phyloP scores from a whole-genome alignment of 2,113 vertebrate species.

The Arvicanthis niloticus region DNA sequence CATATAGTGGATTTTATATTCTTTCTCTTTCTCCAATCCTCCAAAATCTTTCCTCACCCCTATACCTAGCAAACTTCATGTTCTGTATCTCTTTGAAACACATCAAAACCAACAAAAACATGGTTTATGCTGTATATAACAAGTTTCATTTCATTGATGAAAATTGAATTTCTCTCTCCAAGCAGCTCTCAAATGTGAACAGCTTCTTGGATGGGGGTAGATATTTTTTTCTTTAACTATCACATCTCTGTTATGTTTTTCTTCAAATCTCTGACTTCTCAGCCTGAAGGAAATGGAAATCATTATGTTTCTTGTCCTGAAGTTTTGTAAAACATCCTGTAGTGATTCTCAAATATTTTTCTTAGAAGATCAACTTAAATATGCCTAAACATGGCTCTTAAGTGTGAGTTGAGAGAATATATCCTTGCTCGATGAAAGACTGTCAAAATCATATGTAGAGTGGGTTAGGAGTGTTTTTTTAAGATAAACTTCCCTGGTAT shows the following conservation, averaged over 20 bases:
- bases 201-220: background rate
- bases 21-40: background rate
- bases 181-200: background rate
- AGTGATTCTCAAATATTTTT: background rate
- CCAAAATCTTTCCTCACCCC: background rate
- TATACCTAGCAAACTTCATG: background rate
- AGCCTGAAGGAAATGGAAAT: background rate
- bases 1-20: background rate
- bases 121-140: background rate
- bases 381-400: background rate
- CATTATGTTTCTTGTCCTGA: background rate
- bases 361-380: background rate
- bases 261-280: background rate
- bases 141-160: background rate
- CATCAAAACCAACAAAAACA: background rate
- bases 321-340: background rate
- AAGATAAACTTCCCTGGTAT: background rate
- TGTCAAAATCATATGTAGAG: background rate
- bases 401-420: background rate
- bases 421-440: background rate
- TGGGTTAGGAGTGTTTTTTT: background rate
- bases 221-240: background rate
- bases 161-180: background rate
- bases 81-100: background rate
- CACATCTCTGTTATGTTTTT: background rate